A percentile compares a stretch with the other conserved stretches of the same genome.
These are phyloP conservation scores for Tetramorium alpestre DNA, from an alignment of 1,140 invertebrate genomes.

Conservation along the genomic window DNA sequence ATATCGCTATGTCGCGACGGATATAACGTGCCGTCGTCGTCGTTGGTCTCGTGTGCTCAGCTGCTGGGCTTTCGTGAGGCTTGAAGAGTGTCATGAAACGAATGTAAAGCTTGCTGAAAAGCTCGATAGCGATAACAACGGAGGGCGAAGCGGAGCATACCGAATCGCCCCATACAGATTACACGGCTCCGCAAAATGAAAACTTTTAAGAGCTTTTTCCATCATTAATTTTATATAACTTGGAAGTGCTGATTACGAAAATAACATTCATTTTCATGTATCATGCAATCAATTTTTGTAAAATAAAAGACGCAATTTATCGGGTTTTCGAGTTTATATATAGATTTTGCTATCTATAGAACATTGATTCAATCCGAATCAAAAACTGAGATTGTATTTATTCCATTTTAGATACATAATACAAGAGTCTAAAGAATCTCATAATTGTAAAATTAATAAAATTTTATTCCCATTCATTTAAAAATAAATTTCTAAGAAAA, in stretches of 20 bases:
- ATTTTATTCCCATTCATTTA: background rate
- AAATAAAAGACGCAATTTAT: background rate
- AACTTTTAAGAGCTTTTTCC: slow-evolving; percentile 47
- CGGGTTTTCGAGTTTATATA: background rate
- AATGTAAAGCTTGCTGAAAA: slow-evolving; percentile 83
- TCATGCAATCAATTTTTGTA: slow-evolving; percentile 14
- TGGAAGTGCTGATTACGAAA: slow-evolving; percentile 13
- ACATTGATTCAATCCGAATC: background rate
- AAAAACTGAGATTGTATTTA: background rate
- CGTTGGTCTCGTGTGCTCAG: slow-evolving; percentile 56
- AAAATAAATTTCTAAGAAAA: background rate
- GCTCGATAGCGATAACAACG: slow-evolving; percentile 80
- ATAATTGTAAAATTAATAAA: slow-evolving; percentile 4
- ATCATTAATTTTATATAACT: slow-evolving; percentile 52
- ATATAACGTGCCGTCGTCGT: slow-evolving; percentile 63
- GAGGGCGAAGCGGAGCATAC: slow-evolving; percentile 57
- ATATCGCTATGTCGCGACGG: slow-evolving; percentile 48
- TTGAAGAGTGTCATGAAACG: slow-evolving; percentile 82
- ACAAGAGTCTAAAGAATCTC: background rate
- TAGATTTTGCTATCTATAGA: background rate
- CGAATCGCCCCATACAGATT: slow-evolving; percentile 63
- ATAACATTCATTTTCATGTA: slow-evolving; percentile 10
- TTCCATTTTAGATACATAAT: background rate
- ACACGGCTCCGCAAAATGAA: slow-evolving; percentile 61
- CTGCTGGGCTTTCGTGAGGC: slow-evolving; percentile 75